These are phyloP conservation scores for Capra hircus DNA, from an alignment of 2,113 vertebrate genomes.

Conservation along the genomic window DNA sequence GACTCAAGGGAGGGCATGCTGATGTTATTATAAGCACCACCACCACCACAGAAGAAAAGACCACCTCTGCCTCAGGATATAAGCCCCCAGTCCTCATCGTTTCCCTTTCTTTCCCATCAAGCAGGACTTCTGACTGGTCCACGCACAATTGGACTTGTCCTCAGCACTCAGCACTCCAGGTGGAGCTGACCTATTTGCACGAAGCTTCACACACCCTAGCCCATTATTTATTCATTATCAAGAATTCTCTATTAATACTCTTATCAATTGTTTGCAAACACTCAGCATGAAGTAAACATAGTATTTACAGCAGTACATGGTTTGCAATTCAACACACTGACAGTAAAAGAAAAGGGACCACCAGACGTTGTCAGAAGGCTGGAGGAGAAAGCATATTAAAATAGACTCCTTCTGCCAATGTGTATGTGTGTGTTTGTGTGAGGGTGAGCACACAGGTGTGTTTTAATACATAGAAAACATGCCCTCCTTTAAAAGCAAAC, in stretches of 20 bases:
- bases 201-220: background rate
- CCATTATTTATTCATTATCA: background rate
- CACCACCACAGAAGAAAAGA: background rate
- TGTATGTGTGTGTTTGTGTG: background rate
- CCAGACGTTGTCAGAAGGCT: background rate
- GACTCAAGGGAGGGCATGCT: slow-evolving; percentile 1
- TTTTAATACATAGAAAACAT: slow-evolving; percentile 39
- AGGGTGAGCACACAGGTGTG: background rate
- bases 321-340: slow-evolving; percentile 45
- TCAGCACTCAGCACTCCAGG: background rate
- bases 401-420: slow-evolving; percentile 12
- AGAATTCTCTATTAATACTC: background rate
- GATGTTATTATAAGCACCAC: background rate
- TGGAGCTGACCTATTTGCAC: background rate
- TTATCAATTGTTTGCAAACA: slow-evolving; percentile 37
- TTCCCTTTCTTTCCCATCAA: background rate
- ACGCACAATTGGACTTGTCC: background rate
- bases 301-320: slow-evolving; percentile 32
- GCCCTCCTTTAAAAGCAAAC: slow-evolving; percentile 14
- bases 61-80: background rate
- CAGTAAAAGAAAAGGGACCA: slow-evolving; percentile 30
- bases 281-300: slow-evolving; percentile 43
- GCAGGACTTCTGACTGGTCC: background rate
- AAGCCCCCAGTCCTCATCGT: background rate
- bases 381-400: slow-evolving; percentile 26